Evolutionary conservation across 2,797 vertebrate genomes (phyloP), one percentile per base, ranked within the genome.

Genomic region (Hozukius guyotensis): DNA sequence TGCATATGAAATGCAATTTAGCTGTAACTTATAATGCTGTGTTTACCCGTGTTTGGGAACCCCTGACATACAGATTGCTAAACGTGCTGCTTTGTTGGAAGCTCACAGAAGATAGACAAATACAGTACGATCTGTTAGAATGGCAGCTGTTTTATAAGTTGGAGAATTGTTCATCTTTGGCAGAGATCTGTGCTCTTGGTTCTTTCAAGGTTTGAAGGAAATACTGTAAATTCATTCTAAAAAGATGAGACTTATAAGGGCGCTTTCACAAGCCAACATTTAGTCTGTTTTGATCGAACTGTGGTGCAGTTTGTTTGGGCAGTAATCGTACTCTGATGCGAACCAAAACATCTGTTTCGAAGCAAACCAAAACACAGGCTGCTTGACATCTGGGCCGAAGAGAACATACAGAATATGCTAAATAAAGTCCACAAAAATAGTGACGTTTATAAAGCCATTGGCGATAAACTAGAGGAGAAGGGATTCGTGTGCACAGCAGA

Each of bases 211-310:
- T 73, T 72, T 59, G 11, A 72, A 53, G 11, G 38, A 55, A 12
- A 16, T 18, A 14, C 14, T 74, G 24, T 63, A 68, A 81, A 73
- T 75, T 79, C 2, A 69, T 69, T 36, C 5, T 3, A 27, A 77
- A n/a, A 52, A 52, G 16, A 77, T 59, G n/a, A 59, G 20, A 57
- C 10, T 52, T 38, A 31, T 31, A 31, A 31, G 31, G 6, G 31
- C 31, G 31, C 31, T 7, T 31, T 31, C 31, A 1, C 31, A 31
- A 20, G 46, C 46, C 46, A 49, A 49, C 46, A 49, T 49, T 49
- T 49, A 49, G 46, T 49, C 46, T 18, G 46, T 49, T 20, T 49
- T 20, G 16, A 20, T 49, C 7, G 8, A 49, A 49, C 3, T 49
- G 16, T 49, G 46, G 46, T 49, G 46, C 46, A 20, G 16, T 49